Conservation (phyloP, 2,113 vertebrate species). For the Nestor notabilis region DNA sequence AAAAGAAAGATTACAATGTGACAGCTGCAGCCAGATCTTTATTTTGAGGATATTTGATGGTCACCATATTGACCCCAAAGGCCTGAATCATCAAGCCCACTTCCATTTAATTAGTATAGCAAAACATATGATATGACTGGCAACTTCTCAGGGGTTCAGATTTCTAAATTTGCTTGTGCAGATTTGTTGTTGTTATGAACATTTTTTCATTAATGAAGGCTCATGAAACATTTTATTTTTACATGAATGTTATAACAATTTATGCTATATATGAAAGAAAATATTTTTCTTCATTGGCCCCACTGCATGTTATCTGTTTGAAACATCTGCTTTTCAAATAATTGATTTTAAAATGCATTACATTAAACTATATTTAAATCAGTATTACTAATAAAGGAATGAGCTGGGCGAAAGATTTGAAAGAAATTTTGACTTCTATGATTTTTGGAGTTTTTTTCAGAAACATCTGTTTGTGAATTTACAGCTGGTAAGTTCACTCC, state of each 20-base stretch:
- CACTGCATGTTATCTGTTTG: neutral
- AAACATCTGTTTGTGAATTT: neutral
- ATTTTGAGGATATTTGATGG: neutral
- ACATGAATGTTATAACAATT: neutral
- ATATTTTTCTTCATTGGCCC: neutral
- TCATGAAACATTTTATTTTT: neutral
- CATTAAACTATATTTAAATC: neutral
- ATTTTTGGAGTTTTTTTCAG: neutral
- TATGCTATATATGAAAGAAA: neutral
- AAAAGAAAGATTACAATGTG: neutral
- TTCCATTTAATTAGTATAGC: neutral
- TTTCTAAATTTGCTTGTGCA: neutral
- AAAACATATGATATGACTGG: neutral
- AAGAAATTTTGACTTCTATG: neutral
- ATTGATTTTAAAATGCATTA: neutral
- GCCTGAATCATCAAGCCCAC: neutral
- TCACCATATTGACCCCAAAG: neutral
- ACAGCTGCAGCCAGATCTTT: neutral
- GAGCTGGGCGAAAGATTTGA: accelerated
- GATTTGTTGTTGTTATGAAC: neutral
- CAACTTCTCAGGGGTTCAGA: neutral
- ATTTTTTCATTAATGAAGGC: neutral
- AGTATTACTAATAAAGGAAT: neutral
- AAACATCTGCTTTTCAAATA: neutral
- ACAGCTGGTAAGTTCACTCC: neutral